These are phyloP conservation scores for Agrochola circellaris DNA, from an alignment of 2,888 invertebrate species.

Conservation along the genomic window DNA sequence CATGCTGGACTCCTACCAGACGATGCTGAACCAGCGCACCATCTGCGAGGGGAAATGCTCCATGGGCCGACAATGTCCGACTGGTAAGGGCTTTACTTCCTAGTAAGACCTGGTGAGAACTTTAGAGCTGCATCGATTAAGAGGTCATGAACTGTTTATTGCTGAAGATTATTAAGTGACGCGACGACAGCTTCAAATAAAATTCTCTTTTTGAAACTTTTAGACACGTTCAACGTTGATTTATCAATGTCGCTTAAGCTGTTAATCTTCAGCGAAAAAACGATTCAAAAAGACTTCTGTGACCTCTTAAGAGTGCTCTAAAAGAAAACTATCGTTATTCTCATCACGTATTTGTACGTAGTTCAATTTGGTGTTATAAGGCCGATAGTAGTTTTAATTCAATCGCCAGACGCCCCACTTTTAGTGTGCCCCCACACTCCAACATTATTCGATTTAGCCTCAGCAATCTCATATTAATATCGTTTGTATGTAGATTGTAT, in stretches of 20 bases:
- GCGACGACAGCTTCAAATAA: slow-evolving; percentile 18
- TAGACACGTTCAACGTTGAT: slow-evolving; percentile 20
- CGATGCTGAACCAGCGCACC: slow-evolving; percentile 94
- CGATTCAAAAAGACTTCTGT: slow-evolving; percentile 18
- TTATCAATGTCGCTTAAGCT: slow-evolving; percentile 45
- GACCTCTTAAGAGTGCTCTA: slow-evolving; percentile 45
- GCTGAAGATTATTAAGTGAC: slow-evolving; percentile 29
- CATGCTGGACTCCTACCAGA: slow-evolving; percentile 96
- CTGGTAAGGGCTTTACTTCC: slow-evolving; percentile 88
- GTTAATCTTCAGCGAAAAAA: slow-evolving; percentile 48
- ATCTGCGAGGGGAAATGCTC: slow-evolving; percentile 97
- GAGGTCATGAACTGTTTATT: slow-evolving; percentile 14
- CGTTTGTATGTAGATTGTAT: slow-evolving; percentile 35
- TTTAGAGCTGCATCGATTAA: not conserved
- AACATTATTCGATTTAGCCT: slow-evolving; percentile 43
- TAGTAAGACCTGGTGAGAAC: too few relatives aligned
- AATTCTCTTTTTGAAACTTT: slow-evolving; percentile 16
- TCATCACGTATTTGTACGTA: slow-evolving; percentile 58
- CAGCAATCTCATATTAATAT: slow-evolving; percentile 47
- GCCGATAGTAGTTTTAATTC: slow-evolving; percentile 51
- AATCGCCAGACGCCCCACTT: slow-evolving; percentile 50
- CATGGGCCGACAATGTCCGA: slow-evolving; percentile 96
- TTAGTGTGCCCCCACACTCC: slow-evolving; percentile 20
- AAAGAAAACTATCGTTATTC: slow-evolving; percentile 53
- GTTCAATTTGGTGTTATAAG: slow-evolving; percentile 52